Base-by-base conservation (phyloP, 1,140 invertebrate species). In the Meloidogyne exigua region DNA sequence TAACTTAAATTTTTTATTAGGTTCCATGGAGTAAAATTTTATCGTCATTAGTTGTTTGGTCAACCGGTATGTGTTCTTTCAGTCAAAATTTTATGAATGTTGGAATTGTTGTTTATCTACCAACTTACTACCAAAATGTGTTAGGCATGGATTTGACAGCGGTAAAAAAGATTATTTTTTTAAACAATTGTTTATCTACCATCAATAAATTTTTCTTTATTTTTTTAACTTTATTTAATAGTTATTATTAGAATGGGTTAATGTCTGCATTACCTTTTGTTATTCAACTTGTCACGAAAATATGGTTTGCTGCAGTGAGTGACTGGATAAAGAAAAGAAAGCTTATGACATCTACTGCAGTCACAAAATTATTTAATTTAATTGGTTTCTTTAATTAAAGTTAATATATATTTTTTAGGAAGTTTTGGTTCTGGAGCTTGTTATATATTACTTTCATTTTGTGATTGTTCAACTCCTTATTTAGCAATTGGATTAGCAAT, bases 231-330 rank as follows among this genome's bases (percentile, higher is more conserved):
- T 15, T 3, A 32, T 32, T 32, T 32, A 3, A 32, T 69, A 76
- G 81, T 72, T 68, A 49, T 23, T 3, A 7, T 11, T 65, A 86
- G 84, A 86, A 86, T 69, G 85, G 85, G 26, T 7, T 86, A 64
- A 80, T 88, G 78, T 87, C 84, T 18, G 84, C 85, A 32, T 44
- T 86, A 36, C 85, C 85, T 25, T 86, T 86, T 76, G 65, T 88
- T 28, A 32, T 86, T n/a, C 85, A 86, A 77, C 70, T 86, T 11
- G 57, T 87, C 9, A 88, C 85, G 0, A 86, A 86, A 80, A 81
- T 87, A 68, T n/a, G 85, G 25, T 87, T 87, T 65, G 86, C 87
- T 26, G 75, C 68, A 36, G 57, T 80, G n/a, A 85, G 87, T 23
- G 86, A 86, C 75, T 66, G n/a, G 36, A 57, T 80, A 28, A 82